phyloP scores from a whole-genome alignment of 1,140 invertebrate genomes.

The Eurytemora carolleeae region DNA sequence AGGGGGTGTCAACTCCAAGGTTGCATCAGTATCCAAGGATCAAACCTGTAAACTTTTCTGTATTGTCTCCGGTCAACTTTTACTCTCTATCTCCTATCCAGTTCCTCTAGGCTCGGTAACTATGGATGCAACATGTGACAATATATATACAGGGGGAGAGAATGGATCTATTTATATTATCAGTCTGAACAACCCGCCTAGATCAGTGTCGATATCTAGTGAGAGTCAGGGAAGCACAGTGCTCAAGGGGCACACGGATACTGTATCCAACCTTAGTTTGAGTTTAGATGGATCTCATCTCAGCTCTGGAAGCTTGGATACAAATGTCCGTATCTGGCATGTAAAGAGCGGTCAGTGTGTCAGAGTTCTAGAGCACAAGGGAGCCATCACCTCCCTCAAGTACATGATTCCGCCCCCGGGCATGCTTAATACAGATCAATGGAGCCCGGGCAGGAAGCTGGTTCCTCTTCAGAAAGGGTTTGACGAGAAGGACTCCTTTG shows the following conservation, averaged over 20 bases:
- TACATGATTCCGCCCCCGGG: background rate
- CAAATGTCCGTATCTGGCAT: constrained; percentile 53
- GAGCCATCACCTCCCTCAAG: background rate
- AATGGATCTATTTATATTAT: constrained; percentile 46
- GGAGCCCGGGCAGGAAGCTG: background rate
- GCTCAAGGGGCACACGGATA: constrained; percentile 40
- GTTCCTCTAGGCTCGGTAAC: constrained; percentile 41
- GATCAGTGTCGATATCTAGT: constrained; percentile 35
- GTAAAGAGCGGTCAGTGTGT: constrained; percentile 46
- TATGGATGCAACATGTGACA: constrained; percentile 45
- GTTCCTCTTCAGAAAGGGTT: background rate
- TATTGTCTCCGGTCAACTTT: constrained; percentile 37
- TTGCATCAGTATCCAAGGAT: constrained; percentile 56
- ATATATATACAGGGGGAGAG: constrained; percentile 46
- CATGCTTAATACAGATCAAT: background rate
- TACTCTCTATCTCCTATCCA: constrained; percentile 52
- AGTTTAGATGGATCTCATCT: constrained; percentile 45
- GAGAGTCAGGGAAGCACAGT: constrained; percentile 17
- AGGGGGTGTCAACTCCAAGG: constrained; percentile 36
- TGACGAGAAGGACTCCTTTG: background rate
- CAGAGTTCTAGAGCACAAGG: constrained; percentile 45
- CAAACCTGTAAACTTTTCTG: constrained; percentile 61
- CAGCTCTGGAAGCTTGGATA: constrained; percentile 49
- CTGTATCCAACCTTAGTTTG: constrained; percentile 43
- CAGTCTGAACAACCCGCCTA: constrained; percentile 39